These are phyloP conservation scores for Macrosiphum euphorbiae DNA, from an alignment of 2,888 invertebrate genomes.

Conservation along the genomic window DNA sequence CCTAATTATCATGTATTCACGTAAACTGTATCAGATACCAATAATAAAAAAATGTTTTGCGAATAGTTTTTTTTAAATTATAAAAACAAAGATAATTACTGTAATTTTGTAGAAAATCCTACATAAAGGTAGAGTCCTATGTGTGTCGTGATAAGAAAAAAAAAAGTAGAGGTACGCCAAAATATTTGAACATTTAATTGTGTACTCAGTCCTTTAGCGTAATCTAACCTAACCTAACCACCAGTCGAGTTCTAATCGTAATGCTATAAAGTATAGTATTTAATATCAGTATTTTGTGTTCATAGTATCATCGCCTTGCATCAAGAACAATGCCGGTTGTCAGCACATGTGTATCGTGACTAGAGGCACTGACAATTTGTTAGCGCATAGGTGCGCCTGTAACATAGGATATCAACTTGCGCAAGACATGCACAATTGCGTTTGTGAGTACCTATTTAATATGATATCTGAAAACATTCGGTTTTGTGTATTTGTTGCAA, in stretches of 20 bases:
- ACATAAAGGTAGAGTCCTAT: too few relatives aligned
- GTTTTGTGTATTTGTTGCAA: background rate
- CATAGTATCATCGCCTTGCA: constrained; percentile 78
- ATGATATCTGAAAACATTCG: background rate
- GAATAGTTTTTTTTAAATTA: background rate
- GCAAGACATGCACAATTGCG: constrained; percentile 83
- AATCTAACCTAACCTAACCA: background rate
- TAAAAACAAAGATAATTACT: background rate
- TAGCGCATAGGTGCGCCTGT: constrained; percentile 93
- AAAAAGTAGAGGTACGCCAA: too few relatives aligned
- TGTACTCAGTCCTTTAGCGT: background rate
- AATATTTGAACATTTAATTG: background rate
- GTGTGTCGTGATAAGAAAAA: too few relatives aligned
- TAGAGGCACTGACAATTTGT: constrained; percentile 77
- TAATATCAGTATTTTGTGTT: background rate
- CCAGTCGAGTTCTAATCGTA: background rate
- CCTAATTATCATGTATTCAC: background rate
- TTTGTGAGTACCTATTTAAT: constrained; percentile 70
- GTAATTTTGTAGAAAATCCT: too few relatives aligned
- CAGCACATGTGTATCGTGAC: constrained; percentile 95
- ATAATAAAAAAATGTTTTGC: background rate
- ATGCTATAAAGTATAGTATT: background rate
- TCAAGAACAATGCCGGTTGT: constrained; percentile 89
- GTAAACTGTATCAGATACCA: background rate
- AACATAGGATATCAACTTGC: constrained; percentile 87